Conservation (phyloP, 2,113 vertebrate species). For the Ursus arctos region DNA sequence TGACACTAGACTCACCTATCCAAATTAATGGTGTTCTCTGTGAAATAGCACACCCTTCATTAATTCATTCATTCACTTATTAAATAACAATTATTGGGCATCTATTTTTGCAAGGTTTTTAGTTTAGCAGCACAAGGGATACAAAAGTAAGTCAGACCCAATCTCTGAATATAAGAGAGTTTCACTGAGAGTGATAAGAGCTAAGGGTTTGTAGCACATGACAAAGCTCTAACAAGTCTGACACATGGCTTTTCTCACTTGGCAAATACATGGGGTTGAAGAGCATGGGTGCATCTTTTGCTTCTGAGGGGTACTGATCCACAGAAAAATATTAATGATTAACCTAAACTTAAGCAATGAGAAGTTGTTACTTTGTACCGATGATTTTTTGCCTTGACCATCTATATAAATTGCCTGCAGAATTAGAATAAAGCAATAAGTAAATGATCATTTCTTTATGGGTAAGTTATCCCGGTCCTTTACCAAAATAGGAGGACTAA, state of each 20-base stretch:
- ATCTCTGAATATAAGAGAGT: neutral
- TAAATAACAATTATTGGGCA: neutral
- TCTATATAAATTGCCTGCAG: neutral
- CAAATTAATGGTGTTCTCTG: neutral
- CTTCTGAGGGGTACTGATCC: constrained; percentile 33
- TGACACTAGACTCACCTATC: neutral
- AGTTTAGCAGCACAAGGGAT: neutral
- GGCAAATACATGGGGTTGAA: neutral
- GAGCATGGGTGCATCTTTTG: neutral
- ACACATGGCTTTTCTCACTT: neutral
- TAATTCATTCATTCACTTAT: neutral
- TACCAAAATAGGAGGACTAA: neutral
- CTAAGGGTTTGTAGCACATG: neutral
- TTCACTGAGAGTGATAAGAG: neutral
- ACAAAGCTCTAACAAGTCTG: neutral
- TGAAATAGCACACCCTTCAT: neutral
- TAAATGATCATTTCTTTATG: neutral
- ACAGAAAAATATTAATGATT: constrained; percentile 68
- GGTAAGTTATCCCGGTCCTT: neutral
- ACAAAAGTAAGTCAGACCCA: neutral
- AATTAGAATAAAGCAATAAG: neutral
- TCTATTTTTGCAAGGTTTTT: neutral
- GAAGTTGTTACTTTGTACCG: constrained; percentile 21
- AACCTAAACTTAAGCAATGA: constrained; percentile 66
- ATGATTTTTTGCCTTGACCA: neutral